phyloP scores from a whole-genome alignment of 2,113 vertebrate species.

The Dermatemys mawii region DNA sequence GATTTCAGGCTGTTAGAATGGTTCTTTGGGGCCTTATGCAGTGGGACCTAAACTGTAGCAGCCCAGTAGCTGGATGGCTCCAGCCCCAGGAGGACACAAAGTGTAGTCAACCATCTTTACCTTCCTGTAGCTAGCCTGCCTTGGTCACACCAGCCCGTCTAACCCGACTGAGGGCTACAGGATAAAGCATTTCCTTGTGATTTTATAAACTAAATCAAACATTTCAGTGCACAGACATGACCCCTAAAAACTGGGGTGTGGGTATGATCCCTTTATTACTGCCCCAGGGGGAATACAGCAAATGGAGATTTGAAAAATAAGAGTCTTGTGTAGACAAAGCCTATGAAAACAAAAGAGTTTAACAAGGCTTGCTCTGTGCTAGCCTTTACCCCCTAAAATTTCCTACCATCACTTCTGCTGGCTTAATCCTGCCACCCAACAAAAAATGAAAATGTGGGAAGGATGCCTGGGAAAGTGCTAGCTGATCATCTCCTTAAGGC shows the following conservation, averaged over 20 bases:
- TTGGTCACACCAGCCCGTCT: neutral
- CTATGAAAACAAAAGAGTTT: neutral
- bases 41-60: neutral
- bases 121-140: neutral
- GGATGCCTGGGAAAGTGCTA: neutral
- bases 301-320: neutral
- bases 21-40: fast-evolving
- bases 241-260: neutral
- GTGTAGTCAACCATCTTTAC: neutral
- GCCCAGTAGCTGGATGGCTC: neutral
- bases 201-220: neutral
- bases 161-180: neutral
- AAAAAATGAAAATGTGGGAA: neutral
- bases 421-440: neutral
- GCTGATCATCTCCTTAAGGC: neutral
- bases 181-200: neutral
- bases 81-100: neutral
- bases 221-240: neutral
- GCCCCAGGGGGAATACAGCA: neutral
- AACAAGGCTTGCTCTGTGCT: neutral
- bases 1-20: neutral
- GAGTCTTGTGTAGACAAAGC: neutral
- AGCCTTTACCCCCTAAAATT: neutral
- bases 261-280: neutral
- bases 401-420: neutral